Evolutionary conservation across 2,113 vertebrate genomes (phyloP).

Genomic region (Muntiacus reevesi): DNA sequence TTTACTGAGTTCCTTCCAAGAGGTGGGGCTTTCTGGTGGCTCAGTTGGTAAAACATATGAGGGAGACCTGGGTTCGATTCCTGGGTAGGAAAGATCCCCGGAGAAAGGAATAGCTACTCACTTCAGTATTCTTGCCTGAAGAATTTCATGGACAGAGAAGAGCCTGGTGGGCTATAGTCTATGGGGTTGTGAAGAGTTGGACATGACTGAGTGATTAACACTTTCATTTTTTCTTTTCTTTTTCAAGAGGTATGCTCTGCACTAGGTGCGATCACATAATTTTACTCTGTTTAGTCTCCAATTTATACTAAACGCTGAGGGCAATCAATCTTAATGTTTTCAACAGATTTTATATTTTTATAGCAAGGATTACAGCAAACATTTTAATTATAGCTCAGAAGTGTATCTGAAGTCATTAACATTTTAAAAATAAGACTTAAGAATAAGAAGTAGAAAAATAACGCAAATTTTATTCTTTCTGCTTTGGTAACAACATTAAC

Average conservation of each 20-base stretch:
- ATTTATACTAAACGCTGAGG: background rate
- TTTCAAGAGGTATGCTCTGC: background rate
- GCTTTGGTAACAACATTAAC: conserved; percentile 30
- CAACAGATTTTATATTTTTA: background rate
- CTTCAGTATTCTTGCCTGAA: background rate
- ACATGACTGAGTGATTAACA: background rate
- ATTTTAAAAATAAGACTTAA: conserved; percentile 18
- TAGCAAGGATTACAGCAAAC: background rate
- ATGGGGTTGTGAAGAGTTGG: background rate
- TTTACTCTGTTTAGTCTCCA: conserved; percentile 8
- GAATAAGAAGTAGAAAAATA: background rate
- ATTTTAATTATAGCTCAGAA: background rate
- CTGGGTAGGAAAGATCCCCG: background rate
- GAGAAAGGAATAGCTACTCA: background rate
- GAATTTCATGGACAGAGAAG: background rate
- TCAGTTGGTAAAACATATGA: background rate
- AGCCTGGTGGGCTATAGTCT: background rate
- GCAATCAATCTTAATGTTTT: background rate
- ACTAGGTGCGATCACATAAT: background rate
- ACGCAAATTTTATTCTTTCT: background rate
- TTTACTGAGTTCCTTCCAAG: conserved; percentile 36
- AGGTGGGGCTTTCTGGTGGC: conserved; percentile 16
- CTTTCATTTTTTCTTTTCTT: background rate
- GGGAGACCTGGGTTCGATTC: background rate
- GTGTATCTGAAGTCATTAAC: background rate